phyloP scores from a whole-genome alignment of 2,888 invertebrate species.

The Coelinius sp. region DNA sequence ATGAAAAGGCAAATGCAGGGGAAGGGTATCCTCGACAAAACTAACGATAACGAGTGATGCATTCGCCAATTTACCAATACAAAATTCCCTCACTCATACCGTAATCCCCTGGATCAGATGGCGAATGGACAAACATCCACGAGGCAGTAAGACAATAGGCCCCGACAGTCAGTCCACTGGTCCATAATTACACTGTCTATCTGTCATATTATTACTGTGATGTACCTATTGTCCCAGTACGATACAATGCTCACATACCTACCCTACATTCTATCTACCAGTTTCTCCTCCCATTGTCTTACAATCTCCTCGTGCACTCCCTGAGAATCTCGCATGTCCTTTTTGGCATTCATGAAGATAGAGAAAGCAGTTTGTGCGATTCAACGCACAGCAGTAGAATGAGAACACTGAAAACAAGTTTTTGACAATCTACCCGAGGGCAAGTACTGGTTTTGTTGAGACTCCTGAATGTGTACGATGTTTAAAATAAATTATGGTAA shows the following conservation, averaged over 20 bases:
- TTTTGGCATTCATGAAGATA: slow-evolving; percentile 18
- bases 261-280: slow-evolving; percentile 23
- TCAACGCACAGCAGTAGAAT: neutral
- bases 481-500: neutral
- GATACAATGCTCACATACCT: slow-evolving; percentile 34
- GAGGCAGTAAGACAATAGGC: slow-evolving; percentile 46
- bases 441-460: neutral
- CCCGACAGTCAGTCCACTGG: slow-evolving; percentile 46
- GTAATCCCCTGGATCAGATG: slow-evolving; percentile 1
- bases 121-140: slow-evolving; percentile 38
- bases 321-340: slow-evolving; percentile 26
- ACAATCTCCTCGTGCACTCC: neutral
- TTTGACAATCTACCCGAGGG: neutral
- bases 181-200: slow-evolving; percentile 56
- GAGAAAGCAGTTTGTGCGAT: neutral
- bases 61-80: neutral
- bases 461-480: neutral
- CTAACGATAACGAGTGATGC: too few relatives aligned
- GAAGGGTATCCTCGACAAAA: too few relatives aligned
- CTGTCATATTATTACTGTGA: slow-evolving; percentile 52
- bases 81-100: neutral
- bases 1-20: too few relatives aligned
- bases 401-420: neutral
- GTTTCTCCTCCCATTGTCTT: slow-evolving; percentile 18
- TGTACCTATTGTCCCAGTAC: slow-evolving; percentile 48